phyloP scores from a whole-genome alignment of 2,888 invertebrate species.

The Dinocampus coccinellae region DNA sequence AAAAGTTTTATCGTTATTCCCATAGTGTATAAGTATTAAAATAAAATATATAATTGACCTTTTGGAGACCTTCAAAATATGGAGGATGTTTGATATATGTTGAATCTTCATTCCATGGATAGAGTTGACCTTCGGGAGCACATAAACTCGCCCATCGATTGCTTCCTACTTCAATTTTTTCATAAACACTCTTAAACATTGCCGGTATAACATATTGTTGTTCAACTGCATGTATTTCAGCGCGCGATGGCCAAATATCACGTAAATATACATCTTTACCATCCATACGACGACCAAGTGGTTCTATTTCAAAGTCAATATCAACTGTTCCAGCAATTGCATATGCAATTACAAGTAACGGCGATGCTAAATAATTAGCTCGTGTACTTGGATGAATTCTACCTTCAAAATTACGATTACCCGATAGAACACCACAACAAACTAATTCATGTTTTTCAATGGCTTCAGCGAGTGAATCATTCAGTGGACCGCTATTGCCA shows the following conservation, averaged over 20 bases:
- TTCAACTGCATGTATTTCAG: slow-evolving; percentile 92
- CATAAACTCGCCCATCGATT: slow-evolving; percentile 85
- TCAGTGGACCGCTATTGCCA: slow-evolving; percentile 96
- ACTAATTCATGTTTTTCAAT: slow-evolving; percentile 84
- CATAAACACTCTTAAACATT: slow-evolving; percentile 95
- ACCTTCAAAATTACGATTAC: slow-evolving; percentile 98
- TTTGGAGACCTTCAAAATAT: slow-evolving; percentile 89
- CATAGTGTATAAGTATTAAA: background rate
- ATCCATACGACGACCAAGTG: slow-evolving; percentile 77
- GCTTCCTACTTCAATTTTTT: slow-evolving; percentile 87
- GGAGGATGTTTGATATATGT: slow-evolving; percentile 98
- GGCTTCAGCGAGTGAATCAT: slow-evolving; percentile 74
- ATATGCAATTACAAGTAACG: slow-evolving; percentile 96
- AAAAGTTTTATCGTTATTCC: too few relatives aligned
- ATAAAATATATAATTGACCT: slow-evolving; percentile 51
- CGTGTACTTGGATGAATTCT: slow-evolving; percentile 96
- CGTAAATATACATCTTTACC: slow-evolving; percentile 85
- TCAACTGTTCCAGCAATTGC: slow-evolving; percentile 95
- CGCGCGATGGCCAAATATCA: slow-evolving; percentile 96
- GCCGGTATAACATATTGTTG: slow-evolving; percentile 91
- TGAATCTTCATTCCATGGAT: slow-evolving; percentile 91
- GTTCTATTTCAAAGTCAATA: slow-evolving; percentile 94
- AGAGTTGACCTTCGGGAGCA: slow-evolving; percentile 85
- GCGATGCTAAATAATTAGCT: slow-evolving; percentile 98
- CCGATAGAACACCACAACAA: slow-evolving; percentile 95